These are phyloP conservation scores for Megalops cyprinoides DNA, from an alignment of 2,797 vertebrate species.

Conservation along the genomic window DNA sequence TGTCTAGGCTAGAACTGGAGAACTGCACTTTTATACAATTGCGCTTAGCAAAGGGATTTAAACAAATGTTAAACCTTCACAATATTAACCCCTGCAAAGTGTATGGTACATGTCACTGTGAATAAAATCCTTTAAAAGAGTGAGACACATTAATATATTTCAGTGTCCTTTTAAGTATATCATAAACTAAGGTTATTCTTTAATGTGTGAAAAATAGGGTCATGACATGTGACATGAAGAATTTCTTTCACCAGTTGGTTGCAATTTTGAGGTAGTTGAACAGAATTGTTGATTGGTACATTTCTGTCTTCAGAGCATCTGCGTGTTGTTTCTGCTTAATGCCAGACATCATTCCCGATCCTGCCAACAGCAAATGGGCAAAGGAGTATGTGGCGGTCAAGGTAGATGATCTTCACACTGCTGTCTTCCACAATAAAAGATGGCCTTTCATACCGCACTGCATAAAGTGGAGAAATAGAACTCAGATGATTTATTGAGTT, in stretches of 20 bases:
- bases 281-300: background rate
- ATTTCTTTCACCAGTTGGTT: background rate
- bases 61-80: background rate
- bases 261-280: background rate
- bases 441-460: background rate
- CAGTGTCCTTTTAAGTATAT: too few relatives aligned
- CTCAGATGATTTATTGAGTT: too few relatives aligned
- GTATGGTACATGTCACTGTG: background rate
- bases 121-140: background rate
- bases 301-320: constrained; percentile 50
- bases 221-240: background rate
- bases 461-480: too few relatives aligned
- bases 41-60: background rate
- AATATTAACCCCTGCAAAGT: background rate
- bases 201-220: too few relatives aligned
- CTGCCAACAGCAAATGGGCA: constrained; percentile 89
- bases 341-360: constrained; percentile 83
- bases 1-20: background rate
- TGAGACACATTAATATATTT: background rate
- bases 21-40: background rate
- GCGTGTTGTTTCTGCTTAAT: constrained; percentile 53
- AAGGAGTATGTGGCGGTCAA: constrained; percentile 67
- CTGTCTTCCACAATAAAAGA: too few relatives aligned
- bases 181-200: too few relatives aligned
- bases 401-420: constrained; percentile 65